Evolutionary conservation across 2,113 vertebrate species (phyloP).

Genomic region (Xiphophorus couchianus): DNA sequence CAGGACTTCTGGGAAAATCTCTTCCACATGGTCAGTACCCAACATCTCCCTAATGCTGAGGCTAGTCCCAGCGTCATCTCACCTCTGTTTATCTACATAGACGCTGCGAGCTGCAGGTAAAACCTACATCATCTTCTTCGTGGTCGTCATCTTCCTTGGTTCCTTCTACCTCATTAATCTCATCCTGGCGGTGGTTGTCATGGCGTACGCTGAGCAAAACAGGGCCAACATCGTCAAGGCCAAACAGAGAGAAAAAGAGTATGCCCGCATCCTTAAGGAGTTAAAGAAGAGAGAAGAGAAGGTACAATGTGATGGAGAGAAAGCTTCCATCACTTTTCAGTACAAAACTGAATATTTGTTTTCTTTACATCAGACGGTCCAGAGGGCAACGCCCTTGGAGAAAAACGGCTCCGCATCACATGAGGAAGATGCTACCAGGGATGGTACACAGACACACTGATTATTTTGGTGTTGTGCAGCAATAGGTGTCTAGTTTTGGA

Average conservation of each 20-base stretch:
- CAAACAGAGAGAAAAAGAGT: constrained; percentile 90
- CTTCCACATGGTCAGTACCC: constrained; percentile 87
- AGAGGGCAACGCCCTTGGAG: not conserved
- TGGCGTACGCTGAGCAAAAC: constrained; percentile 94
- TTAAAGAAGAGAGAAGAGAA: constrained; percentile 86
- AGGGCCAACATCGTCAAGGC: constrained; percentile 86
- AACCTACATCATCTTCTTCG: constrained; percentile 96
- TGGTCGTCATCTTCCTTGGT: constrained; percentile 93
- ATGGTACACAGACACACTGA: constrained; percentile 24
- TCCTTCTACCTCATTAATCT: constrained; percentile 98
- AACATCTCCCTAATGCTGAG: not conserved
- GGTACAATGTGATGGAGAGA: constrained; percentile 59
- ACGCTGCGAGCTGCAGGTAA: constrained; percentile 92
- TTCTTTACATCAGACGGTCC: constrained; percentile 25
- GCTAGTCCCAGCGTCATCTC: not conserved
- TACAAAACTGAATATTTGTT: not conserved
- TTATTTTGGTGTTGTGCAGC: not conserved
- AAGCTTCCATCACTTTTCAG: not conserved
- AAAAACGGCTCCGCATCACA: not conserved
- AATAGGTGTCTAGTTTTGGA: no score
- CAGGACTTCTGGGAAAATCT: constrained; percentile 98
- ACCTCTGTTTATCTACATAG: constrained; percentile 67
- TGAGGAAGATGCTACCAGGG: constrained; percentile 23
- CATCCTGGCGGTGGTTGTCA: constrained; percentile 95
- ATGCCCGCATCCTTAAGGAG: constrained; percentile 86